phyloP scores from a whole-genome alignment of 2,113 vertebrate species.

The Arenaria interpres region DNA sequence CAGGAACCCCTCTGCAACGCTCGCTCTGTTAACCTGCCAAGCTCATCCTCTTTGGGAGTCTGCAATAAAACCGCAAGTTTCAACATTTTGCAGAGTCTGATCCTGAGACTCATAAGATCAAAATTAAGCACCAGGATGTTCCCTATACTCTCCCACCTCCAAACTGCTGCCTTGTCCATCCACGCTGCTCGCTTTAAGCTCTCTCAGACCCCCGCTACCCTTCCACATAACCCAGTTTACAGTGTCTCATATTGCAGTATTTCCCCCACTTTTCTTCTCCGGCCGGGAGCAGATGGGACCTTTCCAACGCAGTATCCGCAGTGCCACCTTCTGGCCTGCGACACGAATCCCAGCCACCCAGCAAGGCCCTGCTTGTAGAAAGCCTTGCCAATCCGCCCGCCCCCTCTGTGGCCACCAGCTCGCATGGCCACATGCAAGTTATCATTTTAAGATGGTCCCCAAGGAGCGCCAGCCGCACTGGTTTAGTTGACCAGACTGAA shows the following conservation, averaged over 20 bases:
- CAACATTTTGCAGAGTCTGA: not conserved
- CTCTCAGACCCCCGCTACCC: not conserved
- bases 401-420: not conserved
- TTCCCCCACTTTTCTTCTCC: not conserved
- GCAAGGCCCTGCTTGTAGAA: not conserved
- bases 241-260: not conserved
- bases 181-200: not conserved
- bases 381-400: accelerated
- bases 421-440: accelerated
- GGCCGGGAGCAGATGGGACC: not conserved
- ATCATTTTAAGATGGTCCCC: not conserved
- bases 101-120: not conserved
- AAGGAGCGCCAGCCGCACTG: accelerated
- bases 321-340: constrained; percentile 76
- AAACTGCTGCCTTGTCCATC: not conserved
- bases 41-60: not conserved
- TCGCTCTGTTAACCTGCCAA: not conserved
- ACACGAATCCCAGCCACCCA: constrained; percentile 7
- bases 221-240: not conserved
- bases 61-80: not conserved
- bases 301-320: constrained; percentile 68
- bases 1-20: not conserved
- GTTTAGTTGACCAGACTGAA: not conserved
- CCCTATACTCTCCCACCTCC: not conserved
- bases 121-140: not conserved